Evolutionary conservation across 2,888 invertebrate species (phyloP).

Genomic region (Agonum fuliginosum): DNA sequence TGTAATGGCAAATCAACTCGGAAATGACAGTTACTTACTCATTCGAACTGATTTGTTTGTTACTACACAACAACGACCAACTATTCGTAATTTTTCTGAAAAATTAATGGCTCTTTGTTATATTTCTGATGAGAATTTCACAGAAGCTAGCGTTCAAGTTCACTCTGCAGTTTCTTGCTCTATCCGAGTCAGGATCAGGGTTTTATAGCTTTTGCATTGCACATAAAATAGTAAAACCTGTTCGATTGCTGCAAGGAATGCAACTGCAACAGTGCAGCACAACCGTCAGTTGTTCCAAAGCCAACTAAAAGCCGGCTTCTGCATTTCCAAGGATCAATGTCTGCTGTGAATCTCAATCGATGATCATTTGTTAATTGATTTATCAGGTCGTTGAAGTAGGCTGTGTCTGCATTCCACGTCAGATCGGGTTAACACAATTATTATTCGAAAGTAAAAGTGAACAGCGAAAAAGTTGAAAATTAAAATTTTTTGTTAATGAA

Average conservation of each 20-base stretch:
- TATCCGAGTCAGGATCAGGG: conserved; percentile 1
- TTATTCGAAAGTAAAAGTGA: conserved; percentile 32
- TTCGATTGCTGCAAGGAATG: conserved; percentile 50
- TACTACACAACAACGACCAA: too few species aligned
- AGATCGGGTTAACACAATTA: conserved; percentile 24
- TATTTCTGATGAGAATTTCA: background rate
- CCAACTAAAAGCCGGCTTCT: conserved; percentile 11
- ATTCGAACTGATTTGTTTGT: too few species aligned
- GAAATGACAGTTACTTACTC: too few species aligned
- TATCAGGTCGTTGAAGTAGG: conserved; percentile 28
- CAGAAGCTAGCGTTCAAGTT: background rate
- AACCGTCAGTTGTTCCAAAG: conserved; percentile 23
- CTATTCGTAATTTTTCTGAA: too few species aligned
- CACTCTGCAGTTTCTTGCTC: background rate
- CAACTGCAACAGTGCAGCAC: conserved; percentile 5
- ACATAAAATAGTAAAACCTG: conserved; percentile 58
- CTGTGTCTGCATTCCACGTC: conserved; percentile 21
- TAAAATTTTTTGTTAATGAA: background rate
- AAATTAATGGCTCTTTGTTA: too few species aligned
- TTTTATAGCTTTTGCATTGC: conserved; percentile 45
- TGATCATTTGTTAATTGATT: conserved; percentile 42
- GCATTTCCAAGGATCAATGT: conserved; percentile 5
- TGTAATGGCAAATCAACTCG: too few species aligned
- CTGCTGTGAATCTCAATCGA: conserved; percentile 25
- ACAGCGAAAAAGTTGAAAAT: background rate